These are phyloP conservation scores for Podarcis raffonei DNA, from an alignment of 2,113 vertebrate species.

Conservation along the genomic window DNA sequence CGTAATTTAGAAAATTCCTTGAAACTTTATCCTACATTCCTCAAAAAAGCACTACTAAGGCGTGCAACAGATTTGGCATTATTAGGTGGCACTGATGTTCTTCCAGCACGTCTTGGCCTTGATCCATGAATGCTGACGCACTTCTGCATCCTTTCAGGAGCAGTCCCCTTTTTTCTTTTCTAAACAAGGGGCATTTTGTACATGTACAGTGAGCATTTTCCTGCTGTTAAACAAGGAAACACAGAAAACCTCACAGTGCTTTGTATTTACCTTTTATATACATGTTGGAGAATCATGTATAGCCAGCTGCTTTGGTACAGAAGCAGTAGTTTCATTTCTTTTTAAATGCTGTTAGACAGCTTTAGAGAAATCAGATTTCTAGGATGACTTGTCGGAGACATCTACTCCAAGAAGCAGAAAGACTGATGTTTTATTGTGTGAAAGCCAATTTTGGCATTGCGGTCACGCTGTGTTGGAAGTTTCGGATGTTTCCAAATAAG, in stretches of 20 bases:
- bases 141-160: not conserved
- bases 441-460: not conserved
- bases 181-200: not conserved
- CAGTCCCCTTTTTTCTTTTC: not conserved
- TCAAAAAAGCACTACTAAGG: not conserved
- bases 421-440: not conserved
- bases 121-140: not conserved
- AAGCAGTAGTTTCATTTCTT: not conserved
- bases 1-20: not conserved
- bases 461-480: not conserved
- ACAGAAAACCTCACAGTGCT: not conserved
- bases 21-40: slow-evolving; percentile 1
- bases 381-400: not conserved
- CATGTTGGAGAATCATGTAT: not conserved
- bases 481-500: not conserved
- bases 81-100: not conserved
- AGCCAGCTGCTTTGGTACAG: not conserved
- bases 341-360: slow-evolving; percentile 14
- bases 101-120: not conserved
- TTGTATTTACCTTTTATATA: not conserved
- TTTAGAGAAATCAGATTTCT: slow-evolving; percentile 7
- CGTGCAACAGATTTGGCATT: not conserved
- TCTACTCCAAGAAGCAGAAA: not conserved
- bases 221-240: not conserved
- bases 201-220: not conserved